Conservation (phyloP, 2,113 vertebrate species). For the Xerus inauris region DNA sequence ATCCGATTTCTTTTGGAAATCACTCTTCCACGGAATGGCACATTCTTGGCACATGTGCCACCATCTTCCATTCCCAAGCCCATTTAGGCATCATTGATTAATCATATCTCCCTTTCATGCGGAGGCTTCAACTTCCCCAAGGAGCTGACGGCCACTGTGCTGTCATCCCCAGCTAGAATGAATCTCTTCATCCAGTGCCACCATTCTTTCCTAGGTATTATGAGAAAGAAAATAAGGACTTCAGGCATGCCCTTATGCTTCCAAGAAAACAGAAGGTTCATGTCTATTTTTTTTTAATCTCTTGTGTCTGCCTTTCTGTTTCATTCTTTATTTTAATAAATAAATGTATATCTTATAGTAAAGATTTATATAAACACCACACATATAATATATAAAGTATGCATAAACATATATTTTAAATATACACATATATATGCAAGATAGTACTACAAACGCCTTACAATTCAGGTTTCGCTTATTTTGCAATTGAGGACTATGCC, state of each 20-base stretch:
- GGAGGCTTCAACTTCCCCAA: not conserved
- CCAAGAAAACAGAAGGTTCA: constrained; percentile 38
- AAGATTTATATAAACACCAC: not conserved
- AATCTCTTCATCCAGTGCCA: not conserved
- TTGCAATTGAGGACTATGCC: not conserved
- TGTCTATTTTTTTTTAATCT: constrained; percentile 53
- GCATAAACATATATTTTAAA: not conserved
- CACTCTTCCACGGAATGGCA: constrained; percentile 35
- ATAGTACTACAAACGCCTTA: not conserved
- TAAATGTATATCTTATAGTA: constrained; percentile 1
- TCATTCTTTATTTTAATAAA: constrained; percentile 60
- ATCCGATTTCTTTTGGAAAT: constrained; percentile 58
- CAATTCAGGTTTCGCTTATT: constrained; percentile 9
- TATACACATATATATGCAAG: not conserved
- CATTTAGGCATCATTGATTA: not conserved
- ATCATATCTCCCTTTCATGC: not conserved
- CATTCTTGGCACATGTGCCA: not conserved
- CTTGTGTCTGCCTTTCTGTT: constrained; percentile 26
- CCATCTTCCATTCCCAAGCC: not conserved
- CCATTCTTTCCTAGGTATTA: constrained; percentile 17
- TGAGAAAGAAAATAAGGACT: constrained; percentile 41
- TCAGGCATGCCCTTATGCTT: not conserved
- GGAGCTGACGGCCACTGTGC: not conserved
- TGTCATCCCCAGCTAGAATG: not conserved
- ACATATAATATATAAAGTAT: not conserved